Evolutionary conservation across 1,140 invertebrate genomes (phyloP).

Genomic region (Copidosoma floridanum): DNA sequence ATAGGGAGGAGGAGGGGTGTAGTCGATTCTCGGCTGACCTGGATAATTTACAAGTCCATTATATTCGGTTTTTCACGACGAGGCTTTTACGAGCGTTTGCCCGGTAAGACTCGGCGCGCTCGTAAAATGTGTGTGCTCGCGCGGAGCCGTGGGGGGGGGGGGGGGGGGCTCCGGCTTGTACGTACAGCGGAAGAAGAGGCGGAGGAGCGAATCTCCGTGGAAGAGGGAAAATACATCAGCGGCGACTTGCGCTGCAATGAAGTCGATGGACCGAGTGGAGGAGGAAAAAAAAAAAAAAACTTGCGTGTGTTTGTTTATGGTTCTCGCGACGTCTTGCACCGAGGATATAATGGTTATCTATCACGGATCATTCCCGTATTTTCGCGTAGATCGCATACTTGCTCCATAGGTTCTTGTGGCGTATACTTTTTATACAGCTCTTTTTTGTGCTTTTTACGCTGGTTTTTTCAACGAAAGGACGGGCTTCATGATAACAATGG

Average conservation of each 20-base stretch:
- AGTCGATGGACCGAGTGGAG: too few species aligned
- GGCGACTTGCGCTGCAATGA: background rate
- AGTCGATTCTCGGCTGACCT: conserved; percentile 28
- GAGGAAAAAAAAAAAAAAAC: background rate
- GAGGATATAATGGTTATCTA: too few species aligned
- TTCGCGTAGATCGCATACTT: too few species aligned
- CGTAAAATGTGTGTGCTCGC: conserved; percentile 30
- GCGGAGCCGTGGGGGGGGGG: background rate
- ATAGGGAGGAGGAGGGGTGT: background rate
- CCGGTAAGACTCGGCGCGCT: conserved; percentile 13
- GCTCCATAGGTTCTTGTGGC: too few species aligned
- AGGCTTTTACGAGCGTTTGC: conserved; percentile 31
- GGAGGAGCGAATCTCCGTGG: background rate
- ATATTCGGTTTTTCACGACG: conserved; percentile 37
- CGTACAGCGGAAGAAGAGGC: too few species aligned
- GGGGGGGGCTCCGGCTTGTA: background rate
- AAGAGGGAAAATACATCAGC: background rate
- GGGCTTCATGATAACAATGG: too few species aligned
- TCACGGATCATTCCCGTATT: too few species aligned
- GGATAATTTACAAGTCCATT: conserved; percentile 45
- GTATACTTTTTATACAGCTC: too few species aligned
- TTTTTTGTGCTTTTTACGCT: too few species aligned
- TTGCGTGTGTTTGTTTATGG: background rate
- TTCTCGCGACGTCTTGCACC: background rate
- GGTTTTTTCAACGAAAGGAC: too few species aligned